Evolutionary conservation across 2,113 vertebrate species (phyloP), one percentile per base, ranked within the genome.

Genomic region (Sciurus niger): DNA sequence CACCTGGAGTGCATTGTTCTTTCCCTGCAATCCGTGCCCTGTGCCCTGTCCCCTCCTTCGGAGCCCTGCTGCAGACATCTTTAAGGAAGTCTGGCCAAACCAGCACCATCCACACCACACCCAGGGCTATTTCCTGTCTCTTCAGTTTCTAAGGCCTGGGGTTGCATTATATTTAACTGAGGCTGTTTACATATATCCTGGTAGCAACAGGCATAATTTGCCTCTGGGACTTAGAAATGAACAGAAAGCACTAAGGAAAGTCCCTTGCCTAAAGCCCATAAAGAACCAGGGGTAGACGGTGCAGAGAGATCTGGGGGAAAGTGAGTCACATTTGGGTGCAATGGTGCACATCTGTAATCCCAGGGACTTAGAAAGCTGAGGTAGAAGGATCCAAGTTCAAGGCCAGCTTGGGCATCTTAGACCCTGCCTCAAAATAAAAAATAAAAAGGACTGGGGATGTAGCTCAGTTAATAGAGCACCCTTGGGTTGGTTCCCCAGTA

Each of bases 81-180:
- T 82, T 43, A 83, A 72, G 85, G 82, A 95, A 94, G 37, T 43
- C 89, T 34, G 55, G 34, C 58, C 82, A 94, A 88, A 90, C 53
- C 3, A 58, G 85, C 63, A 25, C 17, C 76, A 7, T 28, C 37
- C 34, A 79, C 40, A 58, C 89, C 95, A 55, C 22, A 84, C 82
- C 89, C 12, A 0, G 30, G 40, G 63, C 74, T 16, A 80, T 53
- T 94, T 95, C 94, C 82, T 65, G 90, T 82, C 77, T 30, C 40
- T 72, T 84, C 76, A n/a, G 72, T 13, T 58, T 65, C 87, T 48
- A 73, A 74, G 0, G 14, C 77, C 88, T 90, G 48, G 6, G 88
- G 78, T 37, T 48, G 51, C 70, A 20, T 70, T 60, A 25, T 72
- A 90, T 95, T 77, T 93, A 90, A 32, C 40, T 22, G 4, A 43